Base-by-base conservation (phyloP, 2,797 vertebrate genomes). In the Ptychadena robeensis region DNA sequence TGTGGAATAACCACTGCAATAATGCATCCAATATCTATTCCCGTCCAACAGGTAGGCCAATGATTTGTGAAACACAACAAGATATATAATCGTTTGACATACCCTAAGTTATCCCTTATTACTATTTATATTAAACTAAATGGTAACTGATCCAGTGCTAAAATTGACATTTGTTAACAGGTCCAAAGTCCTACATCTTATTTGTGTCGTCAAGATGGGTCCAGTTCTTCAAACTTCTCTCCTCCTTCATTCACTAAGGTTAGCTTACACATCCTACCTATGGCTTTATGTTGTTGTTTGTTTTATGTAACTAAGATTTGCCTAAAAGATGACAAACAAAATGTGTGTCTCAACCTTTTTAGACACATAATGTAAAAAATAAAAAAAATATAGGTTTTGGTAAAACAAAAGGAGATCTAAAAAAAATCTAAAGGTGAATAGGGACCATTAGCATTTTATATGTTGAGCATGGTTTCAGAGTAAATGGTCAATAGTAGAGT, bases 221-320 rank as follows among this genome's bases (percentile, higher is more conserved):
- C 89, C 59, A 75, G 91, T 32, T 80, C 91, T 15, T 57, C 88
- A 30, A 72, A 65, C 53, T 88, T 44, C 86, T 89, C 92, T 37
- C 90, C 94, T 80, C 97, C 97, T 63, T 38, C 92, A 38, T 97
- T 98, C 85, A 97, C 96, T 64, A 99, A 98, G 94, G 98, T 97
- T 87, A 87, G 87, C 5, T 22, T 53, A 53, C 18, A 22, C 44
- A 22, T 22, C 5, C 6, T 53, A 22, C 44, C 44, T 53, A n/a
- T n/a, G n/a, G n/a, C n/a, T n/a, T n/a, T n/a, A n/a, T n/a, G n/a
- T n/a, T n/a, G n/a, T n/a, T n/a, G n/a, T n/a, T n/a, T n/a, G n/a
- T n/a, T n/a, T n/a, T n/a, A n/a, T n/a, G n/a, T n/a, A n/a, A n/a
- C n/a, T n/a, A n/a, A n/a, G n/a, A n/a, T n/a, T n/a, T n/a, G n/a